Evolutionary conservation across 2,113 vertebrate genomes (phyloP).

Genomic region (Girardinichthys multiradiatus): DNA sequence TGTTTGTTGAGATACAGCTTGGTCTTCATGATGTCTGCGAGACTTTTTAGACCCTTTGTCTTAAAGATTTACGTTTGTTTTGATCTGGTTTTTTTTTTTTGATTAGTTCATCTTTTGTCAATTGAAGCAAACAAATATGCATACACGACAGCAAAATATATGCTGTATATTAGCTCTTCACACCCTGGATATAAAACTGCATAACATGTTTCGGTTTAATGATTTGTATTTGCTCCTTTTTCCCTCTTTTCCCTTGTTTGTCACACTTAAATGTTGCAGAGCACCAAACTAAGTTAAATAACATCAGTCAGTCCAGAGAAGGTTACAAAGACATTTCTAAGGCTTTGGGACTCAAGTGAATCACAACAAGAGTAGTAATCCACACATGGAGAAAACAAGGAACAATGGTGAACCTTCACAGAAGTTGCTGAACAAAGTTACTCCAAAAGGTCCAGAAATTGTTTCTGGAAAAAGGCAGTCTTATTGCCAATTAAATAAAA

Average conservation of each 20-base stretch:
- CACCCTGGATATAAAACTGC: neutral
- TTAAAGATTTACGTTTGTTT: neutral
- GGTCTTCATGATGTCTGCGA: neutral
- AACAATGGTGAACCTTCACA: too few species aligned
- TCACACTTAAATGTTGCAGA: too few species aligned
- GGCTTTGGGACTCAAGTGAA: too few species aligned
- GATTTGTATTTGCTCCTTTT: neutral
- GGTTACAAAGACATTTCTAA: too few species aligned
- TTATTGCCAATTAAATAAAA: too few species aligned
- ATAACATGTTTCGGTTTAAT: neutral
- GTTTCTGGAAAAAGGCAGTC: too few species aligned
- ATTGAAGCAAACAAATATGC: neutral
- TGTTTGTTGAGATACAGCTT: neutral
- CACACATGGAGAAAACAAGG: too few species aligned
- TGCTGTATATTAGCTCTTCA: neutral
- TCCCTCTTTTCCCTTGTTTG: neutral
- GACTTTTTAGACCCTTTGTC: neutral
- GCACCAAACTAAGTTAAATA: too few species aligned
- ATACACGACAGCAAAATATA: neutral
- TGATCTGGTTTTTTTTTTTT: neutral
- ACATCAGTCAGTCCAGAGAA: too few species aligned
- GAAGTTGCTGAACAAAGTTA: too few species aligned
- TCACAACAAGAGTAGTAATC: too few species aligned
- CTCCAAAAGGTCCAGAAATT: too few species aligned
- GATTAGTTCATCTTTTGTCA: neutral